A percentile compares a stretch with the other conserved stretches of the same genome.
Conservation (phyloP, 2,797 vertebrate genomes). For the Bovichtus variegatus region DNA sequence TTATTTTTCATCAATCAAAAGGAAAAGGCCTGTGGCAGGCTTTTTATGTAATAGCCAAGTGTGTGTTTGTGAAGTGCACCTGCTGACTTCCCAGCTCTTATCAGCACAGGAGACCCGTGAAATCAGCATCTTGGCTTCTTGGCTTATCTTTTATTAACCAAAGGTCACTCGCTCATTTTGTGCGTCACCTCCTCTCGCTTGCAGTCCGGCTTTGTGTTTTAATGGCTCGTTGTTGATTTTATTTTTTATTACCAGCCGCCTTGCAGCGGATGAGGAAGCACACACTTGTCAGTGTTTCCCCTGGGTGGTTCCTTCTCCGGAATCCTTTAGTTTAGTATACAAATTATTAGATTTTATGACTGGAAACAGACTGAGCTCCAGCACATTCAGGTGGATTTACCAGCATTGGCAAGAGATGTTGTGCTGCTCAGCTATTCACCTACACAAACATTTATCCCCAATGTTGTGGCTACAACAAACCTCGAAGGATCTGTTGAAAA, state of each 20-base stretch:
- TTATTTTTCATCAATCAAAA: conserved; percentile 50
- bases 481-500: background rate
- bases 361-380: background rate
- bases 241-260: background rate
- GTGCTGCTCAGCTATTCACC: background rate
- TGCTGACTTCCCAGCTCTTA: conserved; percentile 74
- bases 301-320: background rate
- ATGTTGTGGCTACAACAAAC: conserved; percentile 11
- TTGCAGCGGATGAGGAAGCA: background rate
- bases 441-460: conserved; percentile 10
- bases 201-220: conserved; percentile 26
- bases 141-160: conserved; percentile 69
- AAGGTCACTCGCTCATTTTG: conserved; percentile 64
- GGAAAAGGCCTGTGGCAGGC: conserved; percentile 14
- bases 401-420: background rate
- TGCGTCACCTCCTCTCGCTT: conserved; percentile 30
- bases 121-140: conserved; percentile 55
- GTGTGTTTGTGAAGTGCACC: conserved; percentile 61
- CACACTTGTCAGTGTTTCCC: background rate
- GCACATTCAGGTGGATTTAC: conserved; percentile 25
- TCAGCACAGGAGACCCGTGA: conserved; percentile 64
- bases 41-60: conserved; percentile 16
- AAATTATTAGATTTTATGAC: conserved; percentile 13
- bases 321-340: conserved; percentile 7
- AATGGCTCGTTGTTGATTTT: background rate